Conservation (phyloP, 2,797 vertebrate genomes). For the Channa striata region DNA sequence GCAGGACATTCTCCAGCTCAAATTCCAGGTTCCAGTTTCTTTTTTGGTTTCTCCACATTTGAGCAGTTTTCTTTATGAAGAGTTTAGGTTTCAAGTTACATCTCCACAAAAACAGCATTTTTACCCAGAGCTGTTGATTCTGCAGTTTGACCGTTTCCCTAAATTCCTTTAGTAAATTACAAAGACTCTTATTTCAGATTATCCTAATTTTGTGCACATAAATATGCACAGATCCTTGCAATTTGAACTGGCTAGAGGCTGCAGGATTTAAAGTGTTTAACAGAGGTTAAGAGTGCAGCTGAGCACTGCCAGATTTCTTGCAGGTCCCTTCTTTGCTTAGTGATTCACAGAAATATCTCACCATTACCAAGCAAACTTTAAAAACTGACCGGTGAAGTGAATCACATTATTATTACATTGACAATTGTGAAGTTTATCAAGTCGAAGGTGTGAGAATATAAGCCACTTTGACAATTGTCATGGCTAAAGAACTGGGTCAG, state of each 20-base stretch:
- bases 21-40: no score
- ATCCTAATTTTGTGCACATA: conserved; percentile 37
- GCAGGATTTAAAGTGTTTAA: conserved; percentile 51
- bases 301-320: conserved; percentile 36
- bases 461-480: no score
- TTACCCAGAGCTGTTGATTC: neutral
- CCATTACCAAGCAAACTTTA: conserved; percentile 21
- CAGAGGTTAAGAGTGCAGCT: conserved; percentile 32
- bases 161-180: conserved; percentile 25
- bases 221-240: conserved; percentile 34
- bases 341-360: conserved; percentile 26
- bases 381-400: no score
- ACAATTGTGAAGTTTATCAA: no score
- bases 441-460: no score
- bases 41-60: neutral
- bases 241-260: conserved; percentile 35
- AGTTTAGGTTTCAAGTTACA: neutral
- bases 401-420: no score
- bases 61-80: neutral
- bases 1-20: no score
- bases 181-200: conserved; percentile 16
- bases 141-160: neutral
- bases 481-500: no score
- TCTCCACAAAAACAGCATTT: neutral
- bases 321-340: conserved; percentile 28